These are phyloP conservation scores for Willowsia nigromaculata DNA, from an alignment of 2,888 invertebrate species.

Conservation along the genomic window DNA sequence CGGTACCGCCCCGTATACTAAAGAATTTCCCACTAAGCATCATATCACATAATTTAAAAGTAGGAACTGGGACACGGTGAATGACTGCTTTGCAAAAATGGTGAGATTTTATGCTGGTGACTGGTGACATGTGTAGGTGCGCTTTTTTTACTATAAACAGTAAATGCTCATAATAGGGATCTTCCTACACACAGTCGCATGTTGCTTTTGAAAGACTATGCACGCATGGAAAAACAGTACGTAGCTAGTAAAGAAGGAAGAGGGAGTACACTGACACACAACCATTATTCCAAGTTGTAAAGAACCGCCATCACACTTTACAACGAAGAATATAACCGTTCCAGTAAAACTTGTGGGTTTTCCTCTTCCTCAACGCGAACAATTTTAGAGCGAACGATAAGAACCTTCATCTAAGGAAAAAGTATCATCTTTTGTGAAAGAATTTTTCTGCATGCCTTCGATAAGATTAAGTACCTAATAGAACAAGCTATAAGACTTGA, in stretches of 20 bases:
- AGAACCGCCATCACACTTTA: slow-evolving; percentile 15
- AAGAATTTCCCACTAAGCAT: too few relatives aligned
- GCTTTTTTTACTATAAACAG: neutral
- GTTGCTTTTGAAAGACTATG: too few relatives aligned
- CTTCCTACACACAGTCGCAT: neutral
- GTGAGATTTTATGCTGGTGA: neutral
- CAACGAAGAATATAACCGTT: neutral
- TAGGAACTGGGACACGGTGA: neutral
- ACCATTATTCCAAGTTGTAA: neutral
- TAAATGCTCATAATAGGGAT: neutral
- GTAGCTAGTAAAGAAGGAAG: neutral
- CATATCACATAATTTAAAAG: neutral
- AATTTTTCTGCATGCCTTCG: neutral
- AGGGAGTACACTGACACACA: too few relatives aligned
- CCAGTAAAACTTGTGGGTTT: neutral
- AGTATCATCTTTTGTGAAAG: neutral
- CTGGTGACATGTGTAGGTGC: neutral
- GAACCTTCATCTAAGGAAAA: neutral
- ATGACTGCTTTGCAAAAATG: neutral
- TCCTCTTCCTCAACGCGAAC: neutral
- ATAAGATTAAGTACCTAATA: neutral
- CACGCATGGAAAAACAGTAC: too few relatives aligned
- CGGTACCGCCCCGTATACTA: too few relatives aligned
- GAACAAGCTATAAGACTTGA: neutral
- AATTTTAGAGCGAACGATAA: neutral